Conservation (phyloP, 2,888 invertebrate species). For the Tigriopus californicus region DNA sequence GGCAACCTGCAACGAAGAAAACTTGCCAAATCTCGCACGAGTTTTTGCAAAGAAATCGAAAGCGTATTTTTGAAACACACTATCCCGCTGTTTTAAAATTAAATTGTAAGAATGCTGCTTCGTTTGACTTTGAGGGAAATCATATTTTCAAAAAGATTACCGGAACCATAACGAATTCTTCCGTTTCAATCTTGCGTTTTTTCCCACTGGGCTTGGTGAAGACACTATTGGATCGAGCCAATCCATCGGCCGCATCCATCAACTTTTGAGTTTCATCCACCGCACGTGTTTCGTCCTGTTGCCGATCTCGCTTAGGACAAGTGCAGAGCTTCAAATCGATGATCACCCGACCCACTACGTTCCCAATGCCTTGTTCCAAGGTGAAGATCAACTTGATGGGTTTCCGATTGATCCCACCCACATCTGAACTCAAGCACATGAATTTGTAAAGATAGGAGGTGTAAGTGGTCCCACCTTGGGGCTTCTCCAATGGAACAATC, state of each 20-base stretch:
- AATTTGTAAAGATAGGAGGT: not conserved
- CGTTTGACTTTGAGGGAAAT: too few relatives aligned
- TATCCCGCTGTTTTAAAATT: too few relatives aligned
- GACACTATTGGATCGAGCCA: not conserved
- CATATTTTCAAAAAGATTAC: too few relatives aligned
- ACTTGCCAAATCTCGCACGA: too few relatives aligned
- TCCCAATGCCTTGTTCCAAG: not conserved
- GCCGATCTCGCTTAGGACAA: constrained; percentile 1
- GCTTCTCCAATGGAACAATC: not conserved
- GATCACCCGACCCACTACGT: not conserved
- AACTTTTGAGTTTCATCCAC: not conserved
- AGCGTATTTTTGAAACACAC: too few relatives aligned
- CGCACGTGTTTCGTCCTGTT: not conserved
- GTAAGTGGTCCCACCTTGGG: not conserved
- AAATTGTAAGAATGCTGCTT: too few relatives aligned
- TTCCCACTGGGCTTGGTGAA: not conserved
- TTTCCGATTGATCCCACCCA: constrained; percentile 7
- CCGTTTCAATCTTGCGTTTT: not conserved
- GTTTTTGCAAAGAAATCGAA: too few relatives aligned
- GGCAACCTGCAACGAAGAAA: not conserved
- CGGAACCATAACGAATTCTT: not conserved
- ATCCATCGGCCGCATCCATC: not conserved
- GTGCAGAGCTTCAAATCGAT: constrained; percentile 1
- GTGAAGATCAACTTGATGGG: constrained; percentile 9
- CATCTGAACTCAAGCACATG: constrained; percentile 2